A percentile compares a stretch with the other conserved stretches of the same genome.
Evolutionary conservation across 1,140 invertebrate genomes (phyloP).

Genomic region (Apis cerana): DNA sequence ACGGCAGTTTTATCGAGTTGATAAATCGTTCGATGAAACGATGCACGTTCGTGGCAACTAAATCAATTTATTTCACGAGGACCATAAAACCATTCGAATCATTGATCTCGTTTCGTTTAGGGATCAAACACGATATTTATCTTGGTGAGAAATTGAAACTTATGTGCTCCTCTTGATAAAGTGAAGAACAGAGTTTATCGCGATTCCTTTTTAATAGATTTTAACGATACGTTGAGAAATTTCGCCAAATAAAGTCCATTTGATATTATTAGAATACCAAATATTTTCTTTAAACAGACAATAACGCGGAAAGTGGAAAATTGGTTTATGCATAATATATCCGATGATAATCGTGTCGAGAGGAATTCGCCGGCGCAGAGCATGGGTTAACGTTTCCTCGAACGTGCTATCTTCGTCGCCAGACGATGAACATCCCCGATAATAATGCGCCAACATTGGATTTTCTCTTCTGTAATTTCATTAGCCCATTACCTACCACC

Average conservation of each 20-base stretch:
- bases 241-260: not conserved
- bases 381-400: conserved; percentile 12
- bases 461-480: conserved; percentile 39
- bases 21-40: too few relatives aligned
- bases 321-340: not conserved
- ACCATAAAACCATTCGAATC: conserved; percentile 24
- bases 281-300: too few relatives aligned
- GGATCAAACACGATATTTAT: conserved; percentile 38
- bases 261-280: too few relatives aligned
- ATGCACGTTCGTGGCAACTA: too few relatives aligned
- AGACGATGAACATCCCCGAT: conserved; percentile 52
- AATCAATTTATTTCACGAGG: conserved; percentile 23
- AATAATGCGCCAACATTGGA: conserved; percentile 55
- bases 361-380: conserved; percentile 6
- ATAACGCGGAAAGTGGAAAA: too few relatives aligned
- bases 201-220: not conserved
- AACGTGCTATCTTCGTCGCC: conserved; percentile 42
- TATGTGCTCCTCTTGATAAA: not conserved
- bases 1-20: too few relatives aligned
- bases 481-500: conserved; percentile 46
- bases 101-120: conserved; percentile 50
- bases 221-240: not conserved
- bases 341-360: conserved; percentile 42
- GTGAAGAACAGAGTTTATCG: not conserved
- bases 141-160: conserved; percentile 27